Base-by-base conservation (phyloP, 2,797 vertebrate genomes). In the Labroides dimidiatus region DNA sequence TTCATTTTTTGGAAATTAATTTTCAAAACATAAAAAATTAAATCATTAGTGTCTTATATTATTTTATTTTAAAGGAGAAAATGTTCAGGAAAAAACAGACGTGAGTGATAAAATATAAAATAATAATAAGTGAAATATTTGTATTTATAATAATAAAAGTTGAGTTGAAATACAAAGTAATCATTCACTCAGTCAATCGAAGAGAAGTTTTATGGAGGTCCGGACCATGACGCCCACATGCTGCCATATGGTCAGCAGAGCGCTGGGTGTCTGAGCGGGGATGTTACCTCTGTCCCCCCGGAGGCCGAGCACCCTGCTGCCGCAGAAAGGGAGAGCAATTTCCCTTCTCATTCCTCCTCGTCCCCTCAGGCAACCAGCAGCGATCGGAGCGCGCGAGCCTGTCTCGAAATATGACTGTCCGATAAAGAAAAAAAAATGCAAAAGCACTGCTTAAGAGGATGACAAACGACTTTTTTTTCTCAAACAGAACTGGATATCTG, bases 161-260 rank as follows among this genome's bases (percentile, higher is more conserved):
- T 2, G 30, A 33, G 30, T 33, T 13, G 12, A 14, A 12, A 39
- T 4, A 4, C 12, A 11, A 39, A 14, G 37, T 39, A 39, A 39
- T 39, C 4, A 39, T 39, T 39, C 37, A 44, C 6, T n/a, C 41
- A 16, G 41, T 30, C 16, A 41, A 52, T 39, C 27, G 37, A 23
- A 33, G 42, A 27, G 37, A 51, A 69, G 81, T 79, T 69, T 52
- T 48, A 20, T 64, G 45, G 27, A 65, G 53, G 66, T 59, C 68
- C 69, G 47, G 64, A 64, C 59, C 33, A 49, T 68, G 75, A 62
- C 58, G 60, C 61, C 80, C 81, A 67, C 84, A 83, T 84, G 85
- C 80, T 78, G 86, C 82, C 87, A 83, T 87, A 83, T 77, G 84
- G 81, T 58, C 69, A 64, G 74, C 85, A 84, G 82, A 80, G 88